Conservation (phyloP, 2,888 invertebrate genomes). For the Ennomos quercinarius region DNA sequence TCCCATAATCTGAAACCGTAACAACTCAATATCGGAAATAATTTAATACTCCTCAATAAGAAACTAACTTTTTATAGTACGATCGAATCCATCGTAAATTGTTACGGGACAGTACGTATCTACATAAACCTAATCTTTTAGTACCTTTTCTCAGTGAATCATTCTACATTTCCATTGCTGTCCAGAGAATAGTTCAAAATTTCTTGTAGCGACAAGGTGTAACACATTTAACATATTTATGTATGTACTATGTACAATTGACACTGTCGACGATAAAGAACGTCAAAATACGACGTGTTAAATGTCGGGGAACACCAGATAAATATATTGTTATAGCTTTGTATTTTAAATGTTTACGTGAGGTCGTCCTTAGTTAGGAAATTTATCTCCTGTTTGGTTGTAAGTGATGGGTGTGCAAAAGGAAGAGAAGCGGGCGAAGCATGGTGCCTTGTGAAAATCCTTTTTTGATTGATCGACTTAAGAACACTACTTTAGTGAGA, state of each 20-base stretch:
- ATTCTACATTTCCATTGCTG: not conserved
- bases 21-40: constrained; percentile 44
- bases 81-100: constrained; percentile 44
- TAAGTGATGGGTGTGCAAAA: constrained; percentile 26
- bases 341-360: constrained; percentile 46
- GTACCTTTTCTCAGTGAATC: constrained; percentile 16
- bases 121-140: constrained; percentile 27
- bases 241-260: constrained; percentile 41
- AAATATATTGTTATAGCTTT: constrained; percentile 51
- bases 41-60: constrained; percentile 42
- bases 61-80: constrained; percentile 45
- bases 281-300: constrained; percentile 71
- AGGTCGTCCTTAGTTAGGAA: constrained; percentile 35
- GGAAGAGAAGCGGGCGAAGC: constrained; percentile 22
- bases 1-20: constrained; percentile 39
- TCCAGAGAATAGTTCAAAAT: constrained; percentile 10
- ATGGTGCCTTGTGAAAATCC: constrained; percentile 22
- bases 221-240: constrained; percentile 25
- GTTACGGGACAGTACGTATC: constrained; percentile 37
- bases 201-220: constrained; percentile 18
- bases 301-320: constrained; percentile 62
- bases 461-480: not conserved
- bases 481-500: too few species aligned
- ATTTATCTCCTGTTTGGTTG: constrained; percentile 34
- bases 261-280: constrained; percentile 60